phyloP scores from a whole-genome alignment of 30 jellyfish, hydroid and myxozoan species.

The Morbakka virulenta region DNA sequence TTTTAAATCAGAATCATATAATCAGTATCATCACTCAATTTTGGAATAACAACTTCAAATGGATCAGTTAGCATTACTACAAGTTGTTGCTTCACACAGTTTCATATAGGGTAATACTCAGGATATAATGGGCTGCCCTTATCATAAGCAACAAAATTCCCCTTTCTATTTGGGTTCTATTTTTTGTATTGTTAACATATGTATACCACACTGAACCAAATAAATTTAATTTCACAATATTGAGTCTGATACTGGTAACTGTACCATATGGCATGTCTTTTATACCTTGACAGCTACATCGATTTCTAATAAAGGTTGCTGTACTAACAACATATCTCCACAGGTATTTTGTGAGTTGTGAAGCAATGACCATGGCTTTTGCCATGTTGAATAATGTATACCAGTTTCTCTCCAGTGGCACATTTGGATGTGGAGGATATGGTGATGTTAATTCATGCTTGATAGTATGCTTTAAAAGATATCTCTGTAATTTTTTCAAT shows the following conservation, averaged over 20 bases:
- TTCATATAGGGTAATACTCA: conserved; percentile 25
- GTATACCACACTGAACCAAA: conserved; percentile 53
- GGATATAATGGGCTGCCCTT: conserved; percentile 57
- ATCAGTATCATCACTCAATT: too few species aligned
- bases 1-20: too few species aligned
- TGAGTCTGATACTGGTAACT: conserved; percentile 42
- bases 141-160: conserved; percentile 55
- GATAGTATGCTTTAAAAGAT: neutral
- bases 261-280: conserved; percentile 41
- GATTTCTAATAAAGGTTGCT: conserved; percentile 64
- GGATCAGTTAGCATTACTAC: conserved; percentile 47
- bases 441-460: conserved; percentile 61
- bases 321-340: conserved; percentile 75
- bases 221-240: conserved; percentile 20
- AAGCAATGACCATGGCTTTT: conserved; percentile 51
- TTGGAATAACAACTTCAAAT: neutral
- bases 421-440: conserved; percentile 76
- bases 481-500: conserved; percentile 5
- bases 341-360: conserved; percentile 34
- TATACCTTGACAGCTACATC: conserved; percentile 28
- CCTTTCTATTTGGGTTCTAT: conserved; percentile 39
- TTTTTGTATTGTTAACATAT: neutral
- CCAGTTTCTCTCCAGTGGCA: conserved; percentile 78
- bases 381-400: conserved; percentile 71
- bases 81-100: conserved; percentile 28